Evolutionary conservation across 37 sponge, comb jelly and placozoan genomes (phyloP), one percentile per base, ranked within the genome.

Genomic region (Geodia barretti): DNA sequence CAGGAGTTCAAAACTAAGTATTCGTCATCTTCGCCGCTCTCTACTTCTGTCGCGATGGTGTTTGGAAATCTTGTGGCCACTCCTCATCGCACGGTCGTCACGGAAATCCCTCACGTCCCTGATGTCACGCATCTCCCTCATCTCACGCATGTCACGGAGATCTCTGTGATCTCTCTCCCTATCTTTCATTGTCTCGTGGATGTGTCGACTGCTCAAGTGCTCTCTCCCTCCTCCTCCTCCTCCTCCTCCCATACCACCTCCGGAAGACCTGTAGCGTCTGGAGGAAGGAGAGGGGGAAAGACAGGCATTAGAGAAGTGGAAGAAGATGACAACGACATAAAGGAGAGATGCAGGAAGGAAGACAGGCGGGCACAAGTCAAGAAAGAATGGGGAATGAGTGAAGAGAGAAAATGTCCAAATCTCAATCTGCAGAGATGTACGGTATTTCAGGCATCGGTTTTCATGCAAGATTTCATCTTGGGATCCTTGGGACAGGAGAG

Each of bases 11-110:
- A n/a, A n/a, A n/a, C n/a, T n/a, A n/a, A n/a, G n/a, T n/a, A n/a
- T n/a, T 43, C 43, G 7, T 75, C 65, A 79, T 86, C 83, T 76
- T 23, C 83, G 68, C 23, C 88, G 81, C 72, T 88, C 89, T 41
- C 89, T 7, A 72, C 89, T 88, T 25, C 89, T 61, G 79, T 88
- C 89, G 29, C 83, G 73, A 41, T 88, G 83, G 34, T 83, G 83
- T 47, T 75, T 87, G 74, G 88, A 70, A 47, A 79, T 77, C 25
- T 77, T 36, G 54, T 88, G 83, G 29, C 78, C 32, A 0, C 88
- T 41, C 25, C 67, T 11, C 17, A 77, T 34, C 40, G 43, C 83
- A 7, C 87, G 66, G 60, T 79, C 87, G 59, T 79, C 87, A 73
- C 73, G 80, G 40, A 40, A 9, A 39, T 40, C 37, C 54, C 54